Conservation (phyloP, 2,888 invertebrate genomes). For the Cremastobaeus sp. region DNA sequence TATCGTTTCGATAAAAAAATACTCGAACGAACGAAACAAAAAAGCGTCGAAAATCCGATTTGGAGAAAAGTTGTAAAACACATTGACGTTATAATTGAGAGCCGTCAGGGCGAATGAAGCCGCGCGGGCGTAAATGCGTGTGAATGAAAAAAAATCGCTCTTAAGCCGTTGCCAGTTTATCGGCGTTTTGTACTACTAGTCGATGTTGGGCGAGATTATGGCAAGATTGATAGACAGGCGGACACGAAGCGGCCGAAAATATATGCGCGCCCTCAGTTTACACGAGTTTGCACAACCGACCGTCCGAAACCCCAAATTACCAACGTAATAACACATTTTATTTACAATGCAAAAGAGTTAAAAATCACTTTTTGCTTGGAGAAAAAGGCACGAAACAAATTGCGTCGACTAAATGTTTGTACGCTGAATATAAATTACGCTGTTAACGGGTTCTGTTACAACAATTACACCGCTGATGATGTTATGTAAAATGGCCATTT, state of each 20-base stretch:
- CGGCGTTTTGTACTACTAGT: constrained; percentile 56
- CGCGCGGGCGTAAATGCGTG: constrained; percentile 32
- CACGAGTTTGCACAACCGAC: constrained; percentile 41
- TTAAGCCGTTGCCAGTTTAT: constrained; percentile 55
- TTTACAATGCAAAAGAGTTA: constrained; percentile 52
- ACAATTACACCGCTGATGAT: constrained; percentile 15
- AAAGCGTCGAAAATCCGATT: constrained; percentile 3
- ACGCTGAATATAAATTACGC: not conserved
- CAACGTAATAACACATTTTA: constrained; percentile 53
- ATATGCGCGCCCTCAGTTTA: constrained; percentile 51
- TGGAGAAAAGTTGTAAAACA: constrained; percentile 8
- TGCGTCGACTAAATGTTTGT: constrained; percentile 10
- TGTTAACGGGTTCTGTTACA: too few relatives aligned
- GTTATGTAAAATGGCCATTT: too few relatives aligned
- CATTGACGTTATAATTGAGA: constrained; percentile 45
- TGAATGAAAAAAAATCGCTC: constrained; percentile 37
- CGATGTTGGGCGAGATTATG: constrained; percentile 58
- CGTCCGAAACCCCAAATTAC: constrained; percentile 55
- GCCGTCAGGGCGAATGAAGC: constrained; percentile 29
- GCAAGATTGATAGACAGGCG: constrained; percentile 59
- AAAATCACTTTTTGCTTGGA: constrained; percentile 38
- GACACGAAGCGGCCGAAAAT: constrained; percentile 54
- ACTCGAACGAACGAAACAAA: not conserved
- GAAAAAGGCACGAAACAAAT: constrained; percentile 21
- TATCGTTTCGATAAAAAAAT: too few relatives aligned